Base-by-base conservation (phyloP, 2,888 invertebrate species). In the Toxonevra muliebris region DNA sequence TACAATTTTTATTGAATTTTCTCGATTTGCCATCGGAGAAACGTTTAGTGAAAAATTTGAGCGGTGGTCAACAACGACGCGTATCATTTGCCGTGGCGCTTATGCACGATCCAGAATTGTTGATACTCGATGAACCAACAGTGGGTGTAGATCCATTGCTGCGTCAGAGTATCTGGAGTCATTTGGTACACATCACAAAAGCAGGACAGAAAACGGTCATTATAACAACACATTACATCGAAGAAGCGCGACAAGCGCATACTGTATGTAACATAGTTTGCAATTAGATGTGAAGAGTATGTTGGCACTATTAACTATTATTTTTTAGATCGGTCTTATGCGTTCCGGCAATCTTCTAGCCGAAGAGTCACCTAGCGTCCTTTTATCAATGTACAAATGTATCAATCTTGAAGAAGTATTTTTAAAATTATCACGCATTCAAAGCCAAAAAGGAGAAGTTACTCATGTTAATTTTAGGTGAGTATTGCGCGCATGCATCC, bases 161-260 rank as follows among this genome's bases (percentile, higher is more conserved):
- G 61, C 88, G 95, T 19, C 94, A 94, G 87, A 94, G 95, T 84
- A 97, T 97, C 83, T 97, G 97, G 97, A 94, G 94, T 78, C 95
- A 97, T 83, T 87, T 97, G 82, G 93, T 96, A 69, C 91, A 94
- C 80, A 93, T 97, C 81, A 94, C 96, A 76, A 92, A 93, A 86
- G 92, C 93, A 72, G 93, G 94, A 50, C 92, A 93, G 84, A 96
- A 95, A 85, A 97, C 97, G 19, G 96, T 97, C 76, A 95, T 94
- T 75, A 93, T 94, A 71, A 94, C 94, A 74, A 94, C 97, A 81
- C 94, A 97, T 90, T 97, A 97, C 81, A 96, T 97, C 71, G 97
- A 97, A 85, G 97, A 97, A 86, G 96, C 97, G 19, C 87, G 94
- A 75, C 95, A 95, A 86, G 95, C 95, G 70, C 93, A 95, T 82